Evolutionary conservation across 2,113 vertebrate species (phyloP), one percentile per base, ranked within the genome.

Genomic region (Rynchops niger): DNA sequence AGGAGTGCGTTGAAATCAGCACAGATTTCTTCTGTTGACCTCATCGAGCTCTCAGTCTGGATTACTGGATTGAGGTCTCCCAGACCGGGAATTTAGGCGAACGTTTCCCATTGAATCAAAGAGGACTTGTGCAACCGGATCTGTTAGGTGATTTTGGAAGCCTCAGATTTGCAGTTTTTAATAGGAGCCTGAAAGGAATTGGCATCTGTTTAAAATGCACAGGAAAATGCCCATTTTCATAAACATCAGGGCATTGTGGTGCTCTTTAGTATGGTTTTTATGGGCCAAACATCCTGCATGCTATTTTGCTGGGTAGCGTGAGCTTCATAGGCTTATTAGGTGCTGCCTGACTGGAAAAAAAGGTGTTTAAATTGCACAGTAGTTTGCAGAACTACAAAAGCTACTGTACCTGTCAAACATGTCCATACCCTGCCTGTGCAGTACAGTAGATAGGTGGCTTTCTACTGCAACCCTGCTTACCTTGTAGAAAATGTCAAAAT

Each of bases 11-110:
- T 55, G 78, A 90, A 95, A 92, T 14, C 0, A 0, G 22, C 32
- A 20, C 5, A 9, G 61, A n/a, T 78, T 80, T 85, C 73, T 71
- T 40, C 27, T 1, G 1, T 26, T 66, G 38, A 67, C 16, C 29
- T 79, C 55, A 53, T 40, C 36, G 9, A 19, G 38, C 21, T 40
- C 3, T 14, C 22, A 3, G 26, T 61, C 40, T 0, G 0, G 55
- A 11, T 70, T 38, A 13, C 9, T 73, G 72, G 22, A 26, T 7
- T 49, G 84, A 85, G 49, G 8, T 90, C 65, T 80, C n/a, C 40
- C n/a, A 30, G 23, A n/a, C 9, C 20, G 42, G 53, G 40, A 76
- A 45, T 94, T 63, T 6, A 52, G 26, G 73, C 5, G 5, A 29
- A 69, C 0, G 1, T 84, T 91, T 93, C 40, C 26, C 4, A 0